Evolutionary conservation across 2,888 invertebrate species (phyloP), one percentile per base, ranked within the genome.

Genomic region (Epinotia nisella): DNA sequence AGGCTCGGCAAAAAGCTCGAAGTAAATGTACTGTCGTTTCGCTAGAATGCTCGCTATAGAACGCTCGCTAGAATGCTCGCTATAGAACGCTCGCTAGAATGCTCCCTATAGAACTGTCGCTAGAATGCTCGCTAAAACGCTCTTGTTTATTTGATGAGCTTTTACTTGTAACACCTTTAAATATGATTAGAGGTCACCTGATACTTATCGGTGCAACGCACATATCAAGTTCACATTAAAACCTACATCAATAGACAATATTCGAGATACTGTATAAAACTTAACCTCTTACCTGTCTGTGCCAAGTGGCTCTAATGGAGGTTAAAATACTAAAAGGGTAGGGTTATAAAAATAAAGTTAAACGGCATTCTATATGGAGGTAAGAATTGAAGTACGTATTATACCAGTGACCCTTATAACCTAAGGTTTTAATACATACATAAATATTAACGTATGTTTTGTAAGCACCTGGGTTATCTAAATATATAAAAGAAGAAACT

Each of bases 321-420:
- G 35, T 35, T 7, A 59, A 35, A 59, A 59, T 35, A 3, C 35
- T 59, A 35, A 59, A 59, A 35, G 35, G 59, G 59, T 35, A 35
- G 15, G 10, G 1, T 21, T 58, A 24, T n/a, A 29, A 59, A 35
- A 59, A 17, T 59, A 59, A 29, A 35, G 29, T 59, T 59, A n/a
- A 35, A 29, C 2, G 3, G 17, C 35, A 7, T 35, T 17, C 17
- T 59, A n/a, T 59, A 35, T 59, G 59, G 15, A 45, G 15, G 59
- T n/a, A 7, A n/a, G 58, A 10, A 59, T 59, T 35, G 3, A 11
- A 59, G 59, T 59, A 59, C 17, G 1, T 29, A 56, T 59, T 35
- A 59, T 59, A 13, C 3, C 9, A 19, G 19, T 5, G 53, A n/a
- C 53, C 53, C 53, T 59, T 17, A 59, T 17, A 35, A 35, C 15